Conservation (phyloP, 2,797 vertebrate genomes). For the Microctenopoma stevenorrisi region DNA sequence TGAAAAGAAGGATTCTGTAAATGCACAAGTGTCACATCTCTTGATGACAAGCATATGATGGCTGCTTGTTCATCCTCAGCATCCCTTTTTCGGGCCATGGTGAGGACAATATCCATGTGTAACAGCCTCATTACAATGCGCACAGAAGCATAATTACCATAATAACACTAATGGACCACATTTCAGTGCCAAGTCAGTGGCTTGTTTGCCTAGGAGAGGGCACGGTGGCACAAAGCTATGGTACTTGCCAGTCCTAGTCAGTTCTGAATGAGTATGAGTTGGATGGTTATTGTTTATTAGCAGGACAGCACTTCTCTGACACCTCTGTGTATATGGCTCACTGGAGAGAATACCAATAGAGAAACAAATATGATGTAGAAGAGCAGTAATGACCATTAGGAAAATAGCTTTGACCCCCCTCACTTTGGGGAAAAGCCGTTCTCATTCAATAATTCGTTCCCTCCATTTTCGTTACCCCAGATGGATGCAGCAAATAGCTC, state of each 20-base stretch:
- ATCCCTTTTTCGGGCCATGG: conserved; percentile 38
- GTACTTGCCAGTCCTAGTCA: conserved; percentile 49
- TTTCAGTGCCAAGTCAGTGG: conserved; percentile 60
- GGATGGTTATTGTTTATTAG: conserved; percentile 58
- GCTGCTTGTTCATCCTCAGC: conserved; percentile 49
- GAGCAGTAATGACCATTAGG: conserved; percentile 53
- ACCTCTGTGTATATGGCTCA: conserved; percentile 33
- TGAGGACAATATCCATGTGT: conserved; percentile 53
- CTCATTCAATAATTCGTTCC: conserved; percentile 59
- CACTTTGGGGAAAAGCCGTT: conserved; percentile 47
- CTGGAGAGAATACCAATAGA: conserved; percentile 39
- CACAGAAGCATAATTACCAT: conserved; percentile 68
- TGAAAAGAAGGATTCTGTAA: conserved; percentile 41
- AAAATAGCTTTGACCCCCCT: conserved; percentile 69
- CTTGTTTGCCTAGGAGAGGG: conserved; percentile 60
- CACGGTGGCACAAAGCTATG: conserved; percentile 46
- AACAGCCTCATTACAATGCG: conserved; percentile 62
- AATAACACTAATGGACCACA: conserved; percentile 70
- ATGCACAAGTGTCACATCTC: conserved; percentile 47
- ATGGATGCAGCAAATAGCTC: conserved; percentile 39
- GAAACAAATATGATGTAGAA: conserved; percentile 36
- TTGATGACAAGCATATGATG: conserved; percentile 57
- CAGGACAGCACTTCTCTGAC: conserved; percentile 31
- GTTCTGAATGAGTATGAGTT: conserved; percentile 36
- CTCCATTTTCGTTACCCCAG: conserved; percentile 32